A percentile compares a stretch with the other conserved stretches of the same genome.
Conservation (phyloP, 2,888 invertebrate species). For the Pycnomerus fuliginosus region DNA sequence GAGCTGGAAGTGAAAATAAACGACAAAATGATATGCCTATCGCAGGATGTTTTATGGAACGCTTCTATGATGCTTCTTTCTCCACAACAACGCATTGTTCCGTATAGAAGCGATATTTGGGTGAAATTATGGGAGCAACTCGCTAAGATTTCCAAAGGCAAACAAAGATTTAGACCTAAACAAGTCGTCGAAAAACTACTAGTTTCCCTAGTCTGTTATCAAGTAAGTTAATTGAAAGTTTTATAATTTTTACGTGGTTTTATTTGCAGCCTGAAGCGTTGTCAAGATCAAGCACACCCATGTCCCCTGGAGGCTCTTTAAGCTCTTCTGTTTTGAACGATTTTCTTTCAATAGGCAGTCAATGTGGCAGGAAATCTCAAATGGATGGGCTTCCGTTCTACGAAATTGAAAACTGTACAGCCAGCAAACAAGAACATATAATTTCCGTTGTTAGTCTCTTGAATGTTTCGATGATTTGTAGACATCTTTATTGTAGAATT, state of each 20-base stretch:
- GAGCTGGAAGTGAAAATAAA: slow-evolving; percentile 65
- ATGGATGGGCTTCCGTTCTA: slow-evolving; percentile 71
- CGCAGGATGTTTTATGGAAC: slow-evolving; percentile 77
- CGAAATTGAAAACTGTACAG: slow-evolving; percentile 82
- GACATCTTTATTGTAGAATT: slow-evolving; percentile 59
- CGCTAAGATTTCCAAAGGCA: slow-evolving; percentile 60
- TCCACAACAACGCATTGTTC: slow-evolving; percentile 80
- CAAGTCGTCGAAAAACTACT: slow-evolving; percentile 76
- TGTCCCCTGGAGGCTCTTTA: slow-evolving; percentile 68
- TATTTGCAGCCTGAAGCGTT: slow-evolving; percentile 80
- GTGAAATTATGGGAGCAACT: slow-evolving; percentile 77
- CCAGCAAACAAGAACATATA: slow-evolving; percentile 84
- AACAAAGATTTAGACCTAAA: slow-evolving; percentile 64
- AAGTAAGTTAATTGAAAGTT: slow-evolving; percentile 57
- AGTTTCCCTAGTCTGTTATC: slow-evolving; percentile 80
- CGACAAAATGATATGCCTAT: slow-evolving; percentile 60
- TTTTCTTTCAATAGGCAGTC: slow-evolving; percentile 54
- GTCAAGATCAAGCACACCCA: slow-evolving; percentile 80
- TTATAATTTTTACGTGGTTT: too few species aligned
- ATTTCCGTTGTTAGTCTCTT: slow-evolving; percentile 75
- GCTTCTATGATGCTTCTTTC: slow-evolving; percentile 81
- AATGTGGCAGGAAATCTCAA: slow-evolving; percentile 51
- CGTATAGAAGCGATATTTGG: slow-evolving; percentile 81
- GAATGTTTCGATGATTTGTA: too few species aligned
- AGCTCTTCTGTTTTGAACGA: slow-evolving; percentile 52